Conservation (phyloP, 2,797 vertebrate genomes). For the Forpus xanthops region DNA sequence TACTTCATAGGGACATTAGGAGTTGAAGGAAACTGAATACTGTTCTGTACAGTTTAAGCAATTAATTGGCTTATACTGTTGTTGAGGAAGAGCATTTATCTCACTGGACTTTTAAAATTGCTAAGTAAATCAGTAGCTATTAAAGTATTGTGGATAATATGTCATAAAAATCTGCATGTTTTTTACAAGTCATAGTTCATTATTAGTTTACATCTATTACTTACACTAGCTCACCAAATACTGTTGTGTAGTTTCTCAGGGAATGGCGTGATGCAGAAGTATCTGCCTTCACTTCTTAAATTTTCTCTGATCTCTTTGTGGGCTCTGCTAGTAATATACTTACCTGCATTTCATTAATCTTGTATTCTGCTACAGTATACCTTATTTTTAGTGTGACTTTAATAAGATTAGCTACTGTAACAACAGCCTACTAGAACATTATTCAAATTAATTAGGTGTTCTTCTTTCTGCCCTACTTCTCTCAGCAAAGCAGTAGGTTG, state of each 20-base stretch:
- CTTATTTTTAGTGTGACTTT: constrained; percentile 47
- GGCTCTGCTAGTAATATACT: background rate
- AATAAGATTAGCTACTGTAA: constrained; percentile 38
- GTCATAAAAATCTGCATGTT: background rate
- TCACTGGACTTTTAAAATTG: background rate
- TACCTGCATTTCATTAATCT: background rate
- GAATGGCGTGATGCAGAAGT: background rate
- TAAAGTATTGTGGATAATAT: background rate
- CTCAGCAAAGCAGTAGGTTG: constrained; percentile 10
- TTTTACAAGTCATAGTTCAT: background rate
- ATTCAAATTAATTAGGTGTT: constrained; percentile 60
- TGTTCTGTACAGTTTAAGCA: background rate
- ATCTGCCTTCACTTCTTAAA: background rate
- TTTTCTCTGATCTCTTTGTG: background rate
- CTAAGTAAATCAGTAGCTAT: background rate
- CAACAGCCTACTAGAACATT: constrained; percentile 30
- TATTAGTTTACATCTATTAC: background rate
- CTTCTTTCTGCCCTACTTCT: constrained; percentile 41
- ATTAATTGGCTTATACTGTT: background rate
- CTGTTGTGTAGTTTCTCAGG: background rate
- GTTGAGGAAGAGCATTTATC: background rate
- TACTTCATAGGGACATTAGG: background rate
- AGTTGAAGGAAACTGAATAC: background rate
- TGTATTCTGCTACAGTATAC: background rate
- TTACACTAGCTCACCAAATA: background rate